phyloP scores from a whole-genome alignment of 2,888 invertebrate genomes.

The Loripinus fragilis region DNA sequence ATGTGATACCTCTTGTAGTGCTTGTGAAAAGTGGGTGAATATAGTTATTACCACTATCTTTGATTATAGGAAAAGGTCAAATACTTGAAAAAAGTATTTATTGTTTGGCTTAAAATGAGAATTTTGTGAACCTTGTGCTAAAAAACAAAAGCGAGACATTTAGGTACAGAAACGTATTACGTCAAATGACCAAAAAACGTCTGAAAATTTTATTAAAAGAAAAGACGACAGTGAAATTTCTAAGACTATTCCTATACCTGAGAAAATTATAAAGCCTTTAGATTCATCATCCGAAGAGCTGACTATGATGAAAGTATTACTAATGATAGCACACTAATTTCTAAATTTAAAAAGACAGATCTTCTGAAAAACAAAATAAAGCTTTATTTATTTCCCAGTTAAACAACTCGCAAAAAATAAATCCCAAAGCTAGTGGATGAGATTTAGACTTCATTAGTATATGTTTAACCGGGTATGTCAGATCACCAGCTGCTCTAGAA shows the following conservation, averaged over 20 bases:
- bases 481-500: no score
- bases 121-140: slow-evolving; percentile 1
- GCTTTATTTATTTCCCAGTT: no score
- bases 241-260: neutral
- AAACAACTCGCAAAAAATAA: no score
- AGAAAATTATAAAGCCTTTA: neutral
- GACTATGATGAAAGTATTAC: neutral
- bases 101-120: neutral
- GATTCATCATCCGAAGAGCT: neutral
- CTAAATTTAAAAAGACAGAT: neutral
- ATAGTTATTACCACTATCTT: neutral
- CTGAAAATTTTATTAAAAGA: neutral
- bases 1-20: neutral
- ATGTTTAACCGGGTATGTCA: no score
- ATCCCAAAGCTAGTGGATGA: no score
- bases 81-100: slow-evolving; percentile 14
- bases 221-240: neutral
- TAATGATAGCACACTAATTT: neutral
- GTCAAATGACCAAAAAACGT: neutral
- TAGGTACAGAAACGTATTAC: neutral
- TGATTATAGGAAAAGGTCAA: neutral
- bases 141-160: neutral
- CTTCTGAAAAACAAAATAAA: neutral
- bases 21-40: neutral
- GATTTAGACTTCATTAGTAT: no score